Evolutionary conservation across 2,888 invertebrate species (phyloP).

Genomic region (Phasia obesa): DNA sequence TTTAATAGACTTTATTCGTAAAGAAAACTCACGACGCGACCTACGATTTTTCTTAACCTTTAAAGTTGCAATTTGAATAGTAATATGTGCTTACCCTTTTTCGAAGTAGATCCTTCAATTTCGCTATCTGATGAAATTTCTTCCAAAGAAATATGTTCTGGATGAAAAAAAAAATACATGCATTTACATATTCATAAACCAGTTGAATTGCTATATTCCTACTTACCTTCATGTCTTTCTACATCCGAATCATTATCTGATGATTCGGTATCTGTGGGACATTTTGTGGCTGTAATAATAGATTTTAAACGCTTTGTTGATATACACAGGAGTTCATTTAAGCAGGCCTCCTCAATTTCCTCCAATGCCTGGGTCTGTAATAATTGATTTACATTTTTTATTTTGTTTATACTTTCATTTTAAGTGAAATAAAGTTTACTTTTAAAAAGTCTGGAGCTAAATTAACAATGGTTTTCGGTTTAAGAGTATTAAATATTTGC

Average conservation of each 20-base stretch:
- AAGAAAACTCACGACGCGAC: too few species aligned
- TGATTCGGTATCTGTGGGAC: constrained; percentile 82
- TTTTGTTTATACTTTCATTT: not conserved
- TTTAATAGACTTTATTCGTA: too few species aligned
- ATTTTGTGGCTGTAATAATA: constrained; percentile 82
- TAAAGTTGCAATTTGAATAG: not conserved
- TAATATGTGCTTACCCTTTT: constrained; percentile 71
- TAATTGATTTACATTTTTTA: not conserved
- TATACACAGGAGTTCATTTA: constrained; percentile 86
- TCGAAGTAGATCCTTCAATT: constrained; percentile 74
- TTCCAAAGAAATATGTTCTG: constrained; percentile 85
- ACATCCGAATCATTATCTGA: constrained; percentile 81
- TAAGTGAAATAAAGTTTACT: constrained; percentile 71
- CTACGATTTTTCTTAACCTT: too few species aligned
- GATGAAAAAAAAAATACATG: constrained; percentile 18
- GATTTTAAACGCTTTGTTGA: constrained; percentile 85
- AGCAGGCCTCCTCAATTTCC: constrained; percentile 85
- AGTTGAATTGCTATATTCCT: not conserved
- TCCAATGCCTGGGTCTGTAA: constrained; percentile 80
- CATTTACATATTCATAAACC: not conserved
- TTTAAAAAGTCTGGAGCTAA: constrained; percentile 84
- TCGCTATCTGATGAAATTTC: constrained; percentile 84
- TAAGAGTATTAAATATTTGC: constrained; percentile 85
- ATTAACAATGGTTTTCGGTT: constrained; percentile 84
- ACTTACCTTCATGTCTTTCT: constrained; percentile 78